A percentile compares a stretch with the other conserved stretches of the same genome.
phyloP scores from a whole-genome alignment of 2,797 vertebrate species.

The Cryptoblepharus egeriae region DNA sequence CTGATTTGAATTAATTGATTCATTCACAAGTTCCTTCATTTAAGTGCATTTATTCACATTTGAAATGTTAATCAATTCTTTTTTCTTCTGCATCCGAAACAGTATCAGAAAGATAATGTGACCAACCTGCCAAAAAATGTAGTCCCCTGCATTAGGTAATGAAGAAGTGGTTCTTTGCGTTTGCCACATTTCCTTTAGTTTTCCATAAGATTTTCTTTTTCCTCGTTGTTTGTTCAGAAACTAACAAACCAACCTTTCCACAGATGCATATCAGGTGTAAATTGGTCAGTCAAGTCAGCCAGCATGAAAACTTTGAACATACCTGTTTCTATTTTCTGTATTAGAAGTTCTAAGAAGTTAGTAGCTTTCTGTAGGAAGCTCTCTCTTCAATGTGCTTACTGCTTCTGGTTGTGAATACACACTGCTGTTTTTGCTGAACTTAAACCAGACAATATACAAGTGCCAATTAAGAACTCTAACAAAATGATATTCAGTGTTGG shows the following conservation, averaged over 20 bases:
- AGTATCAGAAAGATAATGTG: no score
- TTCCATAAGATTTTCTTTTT: background rate
- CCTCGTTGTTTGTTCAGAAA: background rate
- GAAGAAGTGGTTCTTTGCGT: background rate
- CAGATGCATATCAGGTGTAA: background rate
- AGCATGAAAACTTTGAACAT: background rate
- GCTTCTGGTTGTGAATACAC: background rate
- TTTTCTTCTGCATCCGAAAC: no score
- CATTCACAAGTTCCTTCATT: no score
- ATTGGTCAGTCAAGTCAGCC: background rate
- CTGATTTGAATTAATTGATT: no score
- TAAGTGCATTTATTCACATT: no score
- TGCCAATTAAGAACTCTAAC: background rate
- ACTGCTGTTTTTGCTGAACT: background rate
- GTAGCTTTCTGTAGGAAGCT: background rate
- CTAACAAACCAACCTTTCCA: background rate
- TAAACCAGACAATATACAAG: background rate
- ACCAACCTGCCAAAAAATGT: no score
- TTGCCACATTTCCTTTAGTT: background rate
- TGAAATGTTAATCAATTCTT: no score
- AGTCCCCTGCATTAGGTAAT: no score
- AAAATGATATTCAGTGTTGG: background rate
- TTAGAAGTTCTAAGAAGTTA: background rate
- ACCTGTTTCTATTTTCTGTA: background rate
- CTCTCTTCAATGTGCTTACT: background rate